Percentiles rank a stretch among this genome's conserved stretches.
These are phyloP conservation scores for Paelopatides confundens DNA, from an alignment of 53 echinoderm and acorn worm genomes.

Conservation along the genomic window DNA sequence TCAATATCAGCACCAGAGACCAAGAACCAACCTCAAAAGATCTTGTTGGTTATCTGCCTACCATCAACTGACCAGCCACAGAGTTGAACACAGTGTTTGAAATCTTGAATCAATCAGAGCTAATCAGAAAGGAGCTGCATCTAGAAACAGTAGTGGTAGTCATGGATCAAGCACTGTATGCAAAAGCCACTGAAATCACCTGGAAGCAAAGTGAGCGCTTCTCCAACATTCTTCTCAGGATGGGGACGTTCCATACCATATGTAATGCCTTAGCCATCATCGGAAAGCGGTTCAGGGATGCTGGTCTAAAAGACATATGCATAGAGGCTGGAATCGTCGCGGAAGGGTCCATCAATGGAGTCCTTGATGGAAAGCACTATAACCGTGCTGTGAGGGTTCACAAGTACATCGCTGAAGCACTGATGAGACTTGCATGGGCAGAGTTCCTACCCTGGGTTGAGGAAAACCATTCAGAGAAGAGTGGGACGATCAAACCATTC, in stretches of 20 bases:
- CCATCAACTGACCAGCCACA: constrained; percentile 66
- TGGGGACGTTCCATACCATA: constrained; percentile 68
- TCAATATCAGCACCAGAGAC: constrained; percentile 51
- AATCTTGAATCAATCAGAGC: constrained; percentile 44
- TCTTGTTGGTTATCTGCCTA: constrained; percentile 61
- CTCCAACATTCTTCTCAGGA: constrained; percentile 42
- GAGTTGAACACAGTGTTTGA: constrained; percentile 59
- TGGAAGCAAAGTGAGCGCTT: constrained; percentile 56
- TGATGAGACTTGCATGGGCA: constrained; percentile 58
- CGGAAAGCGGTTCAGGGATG: constrained; percentile 59
- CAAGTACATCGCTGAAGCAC: constrained; percentile 67
- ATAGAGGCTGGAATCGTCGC: constrained; percentile 66
- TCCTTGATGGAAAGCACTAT: constrained; percentile 53
- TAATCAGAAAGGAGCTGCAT: constrained; percentile 34
- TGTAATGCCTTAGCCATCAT: constrained; percentile 59
- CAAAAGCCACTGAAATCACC: constrained; percentile 54
- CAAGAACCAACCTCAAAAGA: constrained; percentile 8
- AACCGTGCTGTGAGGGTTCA: constrained; percentile 66
- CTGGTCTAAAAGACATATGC: constrained; percentile 53
- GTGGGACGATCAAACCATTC: too few species aligned
- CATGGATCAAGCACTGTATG: constrained; percentile 65
- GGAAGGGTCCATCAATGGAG: constrained; percentile 63
- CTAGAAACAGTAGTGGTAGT: constrained; percentile 32
- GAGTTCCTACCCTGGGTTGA: constrained; percentile 53
- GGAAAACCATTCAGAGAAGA: too few species aligned